Evolutionary conservation across 2,113 vertebrate genomes (phyloP).

Genomic region (Porphyrio hochstetteri): DNA sequence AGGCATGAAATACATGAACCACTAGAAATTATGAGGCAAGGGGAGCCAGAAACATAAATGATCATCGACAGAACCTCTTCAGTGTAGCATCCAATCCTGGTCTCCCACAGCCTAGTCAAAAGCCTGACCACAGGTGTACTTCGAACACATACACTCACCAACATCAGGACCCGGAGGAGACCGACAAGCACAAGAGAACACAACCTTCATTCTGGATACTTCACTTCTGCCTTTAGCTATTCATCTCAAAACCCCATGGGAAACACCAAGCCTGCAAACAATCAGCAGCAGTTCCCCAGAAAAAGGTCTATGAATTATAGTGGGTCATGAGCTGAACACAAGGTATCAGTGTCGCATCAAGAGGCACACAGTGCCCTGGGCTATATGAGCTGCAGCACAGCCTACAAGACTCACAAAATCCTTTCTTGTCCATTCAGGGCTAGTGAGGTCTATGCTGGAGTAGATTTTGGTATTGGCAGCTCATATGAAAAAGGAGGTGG

Average conservation of each 20-base stretch:
- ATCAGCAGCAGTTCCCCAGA: background rate
- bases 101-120: background rate
- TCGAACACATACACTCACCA: background rate
- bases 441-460: background rate
- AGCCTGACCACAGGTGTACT: background rate
- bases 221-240: background rate
- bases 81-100: background rate
- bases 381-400: background rate
- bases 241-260: background rate
- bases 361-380: background rate
- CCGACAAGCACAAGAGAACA: background rate
- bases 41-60: background rate
- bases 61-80: background rate
- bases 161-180: background rate
- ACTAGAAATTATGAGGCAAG: background rate
- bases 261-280: background rate
- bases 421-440: background rate
- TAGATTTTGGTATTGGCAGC: conserved; percentile 1
- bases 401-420: background rate
- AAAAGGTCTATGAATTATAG: background rate
- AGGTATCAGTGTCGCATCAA: background rate
- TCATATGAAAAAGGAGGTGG: background rate
- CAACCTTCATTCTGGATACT: background rate
- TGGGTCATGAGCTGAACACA: background rate
- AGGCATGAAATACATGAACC: background rate